Percentiles rank a stretch among this genome's conserved stretches.
Conservation (phyloP, 2,888 invertebrate species). For the Tridacna gigas region DNA sequence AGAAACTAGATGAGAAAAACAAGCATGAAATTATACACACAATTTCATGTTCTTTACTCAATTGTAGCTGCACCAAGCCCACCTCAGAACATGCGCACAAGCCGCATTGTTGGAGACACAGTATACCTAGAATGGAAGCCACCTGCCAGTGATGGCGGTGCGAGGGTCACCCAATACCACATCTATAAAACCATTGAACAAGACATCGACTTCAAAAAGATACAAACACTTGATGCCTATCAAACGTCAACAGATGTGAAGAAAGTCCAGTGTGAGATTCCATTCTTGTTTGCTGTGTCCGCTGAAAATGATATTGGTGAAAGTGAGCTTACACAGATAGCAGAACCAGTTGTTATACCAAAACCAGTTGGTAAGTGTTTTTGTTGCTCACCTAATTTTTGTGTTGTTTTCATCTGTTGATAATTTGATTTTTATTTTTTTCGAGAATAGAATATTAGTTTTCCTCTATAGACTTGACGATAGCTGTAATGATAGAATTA, state of each 20-base stretch:
- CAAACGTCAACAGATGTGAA: slow-evolving; percentile 67
- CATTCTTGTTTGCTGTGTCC: slow-evolving; percentile 83
- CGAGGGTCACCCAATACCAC: slow-evolving; percentile 75
- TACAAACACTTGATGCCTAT: slow-evolving; percentile 72
- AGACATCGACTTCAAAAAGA: slow-evolving; percentile 73
- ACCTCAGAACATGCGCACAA: slow-evolving; percentile 74
- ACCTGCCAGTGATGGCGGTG: slow-evolving; percentile 83
- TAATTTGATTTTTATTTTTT: too few relatives aligned
- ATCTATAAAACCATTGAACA: slow-evolving; percentile 77
- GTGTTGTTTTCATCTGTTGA: too few relatives aligned
- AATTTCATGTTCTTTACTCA: neutral
- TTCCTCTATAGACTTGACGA: too few relatives aligned
- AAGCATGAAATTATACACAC: too few relatives aligned
- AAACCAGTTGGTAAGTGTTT: slow-evolving; percentile 78
- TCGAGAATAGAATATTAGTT: too few relatives aligned
- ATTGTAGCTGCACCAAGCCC: slow-evolving; percentile 75
- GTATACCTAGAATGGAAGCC: slow-evolving; percentile 82
- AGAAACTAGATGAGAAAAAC: too few relatives aligned
- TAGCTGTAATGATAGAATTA: too few relatives aligned
- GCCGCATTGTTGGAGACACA: slow-evolving; percentile 71
- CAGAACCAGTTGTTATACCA: slow-evolving; percentile 72
- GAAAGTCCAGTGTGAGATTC: slow-evolving; percentile 77
- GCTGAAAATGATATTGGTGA: slow-evolving; percentile 84
- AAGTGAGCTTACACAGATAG: slow-evolving; percentile 73
- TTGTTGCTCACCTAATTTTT: neutral